phyloP scores from a whole-genome alignment of 2,113 vertebrate species.

The Cyprinodon brontotheroides region DNA sequence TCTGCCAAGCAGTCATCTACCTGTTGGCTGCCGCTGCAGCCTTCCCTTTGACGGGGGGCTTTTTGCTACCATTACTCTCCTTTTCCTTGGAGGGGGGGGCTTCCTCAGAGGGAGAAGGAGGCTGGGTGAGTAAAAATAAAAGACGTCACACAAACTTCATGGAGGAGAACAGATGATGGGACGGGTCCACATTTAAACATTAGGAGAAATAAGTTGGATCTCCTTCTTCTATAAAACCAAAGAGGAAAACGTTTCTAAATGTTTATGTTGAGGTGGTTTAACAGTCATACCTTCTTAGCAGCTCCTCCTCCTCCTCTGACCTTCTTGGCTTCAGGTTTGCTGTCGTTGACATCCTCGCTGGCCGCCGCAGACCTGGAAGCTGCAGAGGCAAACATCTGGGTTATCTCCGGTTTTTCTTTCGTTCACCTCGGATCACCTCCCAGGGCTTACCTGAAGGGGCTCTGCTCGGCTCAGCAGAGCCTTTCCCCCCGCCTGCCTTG shows the following conservation, averaged over 20 bases:
- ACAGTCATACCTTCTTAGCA: slow-evolving; percentile 87
- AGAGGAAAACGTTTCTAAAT: no score
- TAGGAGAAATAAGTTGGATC: background rate
- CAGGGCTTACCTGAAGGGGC: slow-evolving; percentile 78
- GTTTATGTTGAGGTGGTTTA: background rate
- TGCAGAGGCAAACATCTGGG: slow-evolving; percentile 22
- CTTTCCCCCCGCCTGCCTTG: slow-evolving; percentile 80
- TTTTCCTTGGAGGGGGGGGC: slow-evolving; percentile 74
- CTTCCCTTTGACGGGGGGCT: slow-evolving; percentile 78
- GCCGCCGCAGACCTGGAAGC: slow-evolving; percentile 64
- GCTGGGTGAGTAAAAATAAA: slow-evolving; percentile 64
- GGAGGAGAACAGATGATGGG: background rate
- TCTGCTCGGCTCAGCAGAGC: slow-evolving; percentile 72
- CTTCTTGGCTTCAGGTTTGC: slow-evolving; percentile 89
- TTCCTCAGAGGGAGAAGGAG: slow-evolving; percentile 75
- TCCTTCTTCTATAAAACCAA: background rate
- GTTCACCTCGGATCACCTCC: background rate
- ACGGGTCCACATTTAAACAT: background rate
- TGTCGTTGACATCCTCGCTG: slow-evolving; percentile 83
- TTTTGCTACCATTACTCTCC: slow-evolving; percentile 83
- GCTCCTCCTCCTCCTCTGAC: slow-evolving; percentile 80
- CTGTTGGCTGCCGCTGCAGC: slow-evolving; percentile 77
- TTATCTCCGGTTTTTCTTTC: background rate
- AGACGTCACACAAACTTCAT: slow-evolving; percentile 47
- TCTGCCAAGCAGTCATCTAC: slow-evolving; percentile 66